phyloP scores from a whole-genome alignment of 2,113 vertebrate species.

The Oncorhynchus mykiss region DNA sequence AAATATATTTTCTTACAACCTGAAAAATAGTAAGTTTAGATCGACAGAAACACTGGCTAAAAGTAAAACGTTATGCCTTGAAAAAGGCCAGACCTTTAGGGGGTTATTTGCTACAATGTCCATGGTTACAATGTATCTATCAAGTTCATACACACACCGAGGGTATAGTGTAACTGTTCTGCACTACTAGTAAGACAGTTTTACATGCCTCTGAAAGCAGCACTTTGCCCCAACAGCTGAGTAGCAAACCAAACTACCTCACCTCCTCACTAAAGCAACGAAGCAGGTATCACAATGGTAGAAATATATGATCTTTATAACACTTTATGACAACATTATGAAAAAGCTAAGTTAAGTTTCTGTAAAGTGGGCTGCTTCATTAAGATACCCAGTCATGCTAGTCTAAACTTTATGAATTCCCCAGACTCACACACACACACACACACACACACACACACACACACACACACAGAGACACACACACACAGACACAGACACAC shows the following conservation, averaged over 20 bases:
- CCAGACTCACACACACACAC: no score
- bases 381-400: background rate
- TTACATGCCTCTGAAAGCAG: background rate
- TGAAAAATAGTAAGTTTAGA: constrained; percentile 1
- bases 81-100: background rate
- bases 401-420: background rate
- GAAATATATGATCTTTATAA: background rate
- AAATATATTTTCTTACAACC: constrained; percentile 7
- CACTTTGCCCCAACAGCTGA: background rate
- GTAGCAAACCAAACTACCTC: background rate
- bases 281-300: background rate
- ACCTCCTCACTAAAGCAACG: background rate
- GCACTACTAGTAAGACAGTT: background rate
- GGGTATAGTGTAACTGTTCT: background rate
- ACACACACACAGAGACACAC: background rate
- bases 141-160: background rate
- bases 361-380: background rate
- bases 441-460: background rate
- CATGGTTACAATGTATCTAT: background rate
- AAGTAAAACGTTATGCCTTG: background rate
- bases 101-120: background rate
- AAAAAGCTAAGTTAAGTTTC: background rate
- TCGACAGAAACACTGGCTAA: no score
- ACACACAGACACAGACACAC: no score
- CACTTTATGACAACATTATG: background rate